Evolutionary conservation across 1,140 invertebrate species (phyloP), one percentile per base, ranked within the genome.

Genomic region (Zaprionus capensis): DNA sequence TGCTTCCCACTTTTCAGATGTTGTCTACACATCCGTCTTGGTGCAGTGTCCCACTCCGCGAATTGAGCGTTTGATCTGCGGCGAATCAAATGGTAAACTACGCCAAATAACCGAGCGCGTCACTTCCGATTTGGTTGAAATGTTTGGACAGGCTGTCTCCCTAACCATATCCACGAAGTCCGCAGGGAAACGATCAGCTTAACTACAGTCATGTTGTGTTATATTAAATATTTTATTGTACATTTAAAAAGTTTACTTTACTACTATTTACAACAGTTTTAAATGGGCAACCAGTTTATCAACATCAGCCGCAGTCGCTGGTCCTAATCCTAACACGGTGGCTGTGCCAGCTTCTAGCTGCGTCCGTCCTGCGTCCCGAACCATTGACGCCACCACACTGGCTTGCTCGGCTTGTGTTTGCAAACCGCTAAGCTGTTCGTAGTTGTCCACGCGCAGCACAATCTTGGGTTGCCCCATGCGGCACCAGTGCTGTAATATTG

Each of bases 241-340:
- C 15, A 64, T n/a, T 55, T 55, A 68, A 53, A 75, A 59, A 14
- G 6, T 28, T 34, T 20, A 6, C 28, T 34, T 22, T 49, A 34
- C n/a, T 56, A 49, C 28, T 53, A 65, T 69, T 94, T 91, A 96
- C 65, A 96, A 94, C 41, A 97, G 93, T 93, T 95, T 96, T 49
- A 97, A 94, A 84, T 96, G 94, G 12, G 94, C 94, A 28, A 96
- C 96, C 49, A 97, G 92, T 83, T 94, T 91, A 90, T 97, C 95
- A 49, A 98, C 93, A 34, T 94, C 80, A n/a, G 94, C 81, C 49
- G 93, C 93, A 36, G 93, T 92, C 51, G 94, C 96, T 78, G 96
- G 97, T 41, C 97, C 97, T 67, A 98, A 94, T 41, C 96, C 97
- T 22, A 97, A 80, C 9, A 96, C 96, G 22, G 97, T 97, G 15